Evolutionary conservation across 2,888 invertebrate species (phyloP).

Genomic region (Orchestes rusci): DNA sequence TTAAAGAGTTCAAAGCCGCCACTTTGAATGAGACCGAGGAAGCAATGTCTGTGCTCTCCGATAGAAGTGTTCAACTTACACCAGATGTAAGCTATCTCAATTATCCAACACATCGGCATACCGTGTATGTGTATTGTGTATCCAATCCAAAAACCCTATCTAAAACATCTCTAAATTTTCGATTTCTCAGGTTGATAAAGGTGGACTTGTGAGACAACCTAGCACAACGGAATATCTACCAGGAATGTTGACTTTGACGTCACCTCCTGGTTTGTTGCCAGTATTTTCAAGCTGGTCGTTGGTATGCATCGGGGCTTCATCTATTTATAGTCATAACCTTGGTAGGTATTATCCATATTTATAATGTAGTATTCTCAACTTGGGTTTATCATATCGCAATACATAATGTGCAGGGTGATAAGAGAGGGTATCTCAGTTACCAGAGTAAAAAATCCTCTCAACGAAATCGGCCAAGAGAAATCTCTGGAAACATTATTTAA

Average conservation of each 20-base stretch:
- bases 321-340: constrained; percentile 80
- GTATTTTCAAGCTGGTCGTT: constrained; percentile 88
- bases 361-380: too few relatives aligned
- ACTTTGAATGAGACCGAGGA: constrained; percentile 34
- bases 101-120: constrained; percentile 84
- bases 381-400: too few relatives aligned
- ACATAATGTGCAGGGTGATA: too few relatives aligned
- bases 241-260: constrained; percentile 78
- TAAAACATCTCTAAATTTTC: too few relatives aligned
- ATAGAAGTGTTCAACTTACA: constrained; percentile 32
- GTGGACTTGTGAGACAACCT: constrained; percentile 53
- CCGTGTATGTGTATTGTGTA: too few relatives aligned
- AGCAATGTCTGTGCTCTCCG: constrained; percentile 33
- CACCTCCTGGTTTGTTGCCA: constrained; percentile 71
- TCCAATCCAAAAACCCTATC: too few relatives aligned
- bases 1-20: constrained; percentile 53
- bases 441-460: too few relatives aligned
- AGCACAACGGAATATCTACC: constrained; percentile 88
- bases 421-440: too few relatives aligned
- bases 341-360: too few relatives aligned
- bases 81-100: constrained; percentile 44
- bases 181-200: constrained; percentile 26
- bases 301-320: constrained; percentile 82
- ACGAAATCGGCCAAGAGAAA: too few relatives aligned
- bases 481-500: too few relatives aligned